A percentile compares a stretch with the other conserved stretches of the same genome.
Conservation (phyloP, 92 coral and sea anemone species). For the Epizoanthus scotinus region DNA sequence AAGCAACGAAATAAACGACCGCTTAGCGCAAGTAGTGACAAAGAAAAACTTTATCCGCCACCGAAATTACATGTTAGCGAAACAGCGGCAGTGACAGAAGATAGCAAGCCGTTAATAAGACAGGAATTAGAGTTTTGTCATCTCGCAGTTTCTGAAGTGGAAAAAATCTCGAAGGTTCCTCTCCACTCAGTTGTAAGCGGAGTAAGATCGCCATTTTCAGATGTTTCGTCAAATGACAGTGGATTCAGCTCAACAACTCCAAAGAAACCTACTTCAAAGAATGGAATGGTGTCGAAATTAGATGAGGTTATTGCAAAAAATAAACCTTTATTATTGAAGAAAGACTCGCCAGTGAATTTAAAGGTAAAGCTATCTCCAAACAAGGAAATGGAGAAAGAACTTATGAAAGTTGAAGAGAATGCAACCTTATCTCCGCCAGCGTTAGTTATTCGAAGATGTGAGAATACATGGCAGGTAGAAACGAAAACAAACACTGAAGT, state of each 20-base stretch:
- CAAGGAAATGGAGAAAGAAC: constrained; percentile 28
- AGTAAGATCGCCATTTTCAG: constrained; percentile 61
- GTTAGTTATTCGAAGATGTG: constrained; percentile 70
- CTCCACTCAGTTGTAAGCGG: constrained; percentile 24
- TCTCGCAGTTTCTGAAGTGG: constrained; percentile 29
- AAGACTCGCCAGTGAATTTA: constrained; percentile 35
- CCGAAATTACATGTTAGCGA: constrained; percentile 6
- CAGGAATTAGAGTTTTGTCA: constrained; percentile 22
- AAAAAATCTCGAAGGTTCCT: constrained; percentile 15
- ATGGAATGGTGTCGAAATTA: constrained; percentile 38
- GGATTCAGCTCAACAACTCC: constrained; percentile 76
- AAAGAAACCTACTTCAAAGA: constrained; percentile 25
- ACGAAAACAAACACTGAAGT: constrained; percentile 57
- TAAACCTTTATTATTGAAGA: constrained; percentile 38
- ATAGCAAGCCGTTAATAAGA: constrained; percentile 3
- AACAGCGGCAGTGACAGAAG: neutral
- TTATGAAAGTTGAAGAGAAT: constrained; percentile 16
- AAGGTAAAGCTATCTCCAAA: constrained; percentile 60
- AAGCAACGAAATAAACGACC: constrained; percentile 38
- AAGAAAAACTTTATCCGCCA: constrained; percentile 32
- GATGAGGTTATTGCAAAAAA: constrained; percentile 36
- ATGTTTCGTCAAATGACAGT: constrained; percentile 82
- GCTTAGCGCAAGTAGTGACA: constrained; percentile 41
- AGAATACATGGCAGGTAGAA: constrained; percentile 84
- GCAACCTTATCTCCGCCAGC: constrained; percentile 80